Base-by-base conservation (phyloP, 53 echinoderm and acorn worm genomes). In the Patiria pectinifera region DNA sequence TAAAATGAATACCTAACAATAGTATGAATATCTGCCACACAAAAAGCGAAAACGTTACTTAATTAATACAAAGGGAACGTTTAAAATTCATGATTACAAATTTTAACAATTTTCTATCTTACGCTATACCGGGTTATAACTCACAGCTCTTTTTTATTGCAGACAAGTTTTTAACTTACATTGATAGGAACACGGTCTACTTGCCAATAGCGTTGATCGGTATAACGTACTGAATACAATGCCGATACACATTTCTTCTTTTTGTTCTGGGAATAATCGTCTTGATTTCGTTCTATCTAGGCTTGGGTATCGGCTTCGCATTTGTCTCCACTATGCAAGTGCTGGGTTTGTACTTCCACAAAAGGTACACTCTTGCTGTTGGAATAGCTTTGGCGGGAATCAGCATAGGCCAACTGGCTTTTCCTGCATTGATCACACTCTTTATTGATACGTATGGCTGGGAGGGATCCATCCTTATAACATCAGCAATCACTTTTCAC, bases 321-420 rank as follows among this genome's bases (percentile, higher is more conserved):
- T 78, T 60, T 21, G 61, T 60, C 45, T 48, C 78, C 8, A 15
- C 61, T 4, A 76, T 88, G 59, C 76, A 76, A 24, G 45, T 26
- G 25, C 8, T 58, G 78, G 88, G 77, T 21, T 13, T 76, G 59
- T 88, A 88, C 88, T 88, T 88, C 45, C 46, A 58, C 14, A 88
- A 78, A 58, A 58, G 62, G 60, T 88, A 44, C 61, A 26, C 77
- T 18, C 21, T 88, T 6, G 88, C 88, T 11, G 60, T 78, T 16
- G 77, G 88, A 4, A 7, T 78, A 7, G 13, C 78, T 7, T 43
- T 77, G 61, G 59, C 88, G 1, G 88, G 88, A 2, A 77, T 88
- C 88, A 88, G 78, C 77, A 22, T 8, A 5, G 88, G 88, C 16
- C 88, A 88, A 77, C 59, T 88, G 88, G 88, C 78, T 6, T 88